Base-by-base conservation (phyloP, 2,113 vertebrate genomes). In the Stegastes partitus region DNA sequence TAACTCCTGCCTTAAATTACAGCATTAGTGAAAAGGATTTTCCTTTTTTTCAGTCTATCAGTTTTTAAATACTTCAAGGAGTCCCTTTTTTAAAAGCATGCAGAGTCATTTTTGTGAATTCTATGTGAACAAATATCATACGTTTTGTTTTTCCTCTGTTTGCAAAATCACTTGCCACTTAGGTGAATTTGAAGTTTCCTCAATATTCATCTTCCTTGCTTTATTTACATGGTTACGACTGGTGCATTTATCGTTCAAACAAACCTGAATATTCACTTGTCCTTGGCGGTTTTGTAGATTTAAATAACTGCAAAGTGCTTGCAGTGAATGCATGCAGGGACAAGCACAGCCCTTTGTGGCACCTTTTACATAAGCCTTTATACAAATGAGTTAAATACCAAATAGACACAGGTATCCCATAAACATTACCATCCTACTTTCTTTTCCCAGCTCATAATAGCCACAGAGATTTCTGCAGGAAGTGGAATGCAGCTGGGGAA, bases 301-400 rank as follows among this genome's bases (percentile, higher is more conserved):
- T 76, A 73, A 85, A 77, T 79, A 71, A 68, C 28, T 75, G 64
- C 44, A 42, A 61, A 26, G 65, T 58, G 71, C 56, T 59, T 49
- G 21, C 34, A n/a, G 22, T 64, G 71, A 57, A 58, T 18, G 55
- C 80, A 64, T 65, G 51, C 65, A 44, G 19, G 39, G 50, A 85
- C 61, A 74, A 62, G 37, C 42, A 37, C 14, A 44, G 39, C 53
- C 79, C 63, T 70, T 78, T 54, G 74, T 83, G 61, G 66, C 54
- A 57, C 21, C 44, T 87, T 90, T 82, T 78, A 70, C 71, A 83
- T 76, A 66, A 83, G 82, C 62, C 25, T 64, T 49, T 49, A 77
- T 57, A 78, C 70, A 87, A 87, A 92, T 79, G 53, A 84, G 57
- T 79, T 80, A 84, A 89, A 91, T 86, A 83, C 65, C 50, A 86